Evolutionary conservation across 2,888 invertebrate genomes (phyloP).

Genomic region (Smittia sp.): DNA sequence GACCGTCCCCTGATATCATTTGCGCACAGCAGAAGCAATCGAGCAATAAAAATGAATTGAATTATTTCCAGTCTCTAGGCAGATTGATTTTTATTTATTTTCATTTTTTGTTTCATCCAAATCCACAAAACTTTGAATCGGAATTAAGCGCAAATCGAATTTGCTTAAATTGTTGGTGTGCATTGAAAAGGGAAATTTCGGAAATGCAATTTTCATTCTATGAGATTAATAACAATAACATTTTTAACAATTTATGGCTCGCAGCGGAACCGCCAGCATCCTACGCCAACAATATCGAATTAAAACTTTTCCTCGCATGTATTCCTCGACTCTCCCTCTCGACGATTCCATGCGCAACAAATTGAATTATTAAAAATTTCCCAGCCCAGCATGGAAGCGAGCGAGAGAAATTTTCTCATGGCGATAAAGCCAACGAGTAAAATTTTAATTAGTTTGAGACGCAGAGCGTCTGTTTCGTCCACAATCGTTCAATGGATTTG

Average conservation of each 20-base stretch:
- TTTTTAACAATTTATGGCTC: conserved; percentile 4
- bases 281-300: background rate
- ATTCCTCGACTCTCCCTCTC: background rate
- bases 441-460: conserved; percentile 8
- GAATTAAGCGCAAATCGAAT: too few species aligned
- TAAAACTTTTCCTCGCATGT: background rate
- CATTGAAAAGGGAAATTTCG: too few species aligned
- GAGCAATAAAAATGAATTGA: background rate
- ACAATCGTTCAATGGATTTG: background rate
- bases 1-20: too few species aligned
- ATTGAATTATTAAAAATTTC: conserved; percentile 18
- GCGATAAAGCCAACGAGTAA: background rate
- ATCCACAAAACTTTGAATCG: background rate
- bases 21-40: too few species aligned
- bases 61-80: background rate
- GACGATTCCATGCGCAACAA: conserved; percentile 17
- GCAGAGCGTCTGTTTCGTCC: background rate
- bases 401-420: background rate
- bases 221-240: conserved; percentile 23
- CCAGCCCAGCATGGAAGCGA: background rate
- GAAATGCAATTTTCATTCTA: background rate
- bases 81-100: too few species aligned
- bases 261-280: background rate
- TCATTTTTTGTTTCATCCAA: background rate
- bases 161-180: too few species aligned